Evolutionary conservation across 2,888 invertebrate species (phyloP).

Genomic region (Papilio elwesi): DNA sequence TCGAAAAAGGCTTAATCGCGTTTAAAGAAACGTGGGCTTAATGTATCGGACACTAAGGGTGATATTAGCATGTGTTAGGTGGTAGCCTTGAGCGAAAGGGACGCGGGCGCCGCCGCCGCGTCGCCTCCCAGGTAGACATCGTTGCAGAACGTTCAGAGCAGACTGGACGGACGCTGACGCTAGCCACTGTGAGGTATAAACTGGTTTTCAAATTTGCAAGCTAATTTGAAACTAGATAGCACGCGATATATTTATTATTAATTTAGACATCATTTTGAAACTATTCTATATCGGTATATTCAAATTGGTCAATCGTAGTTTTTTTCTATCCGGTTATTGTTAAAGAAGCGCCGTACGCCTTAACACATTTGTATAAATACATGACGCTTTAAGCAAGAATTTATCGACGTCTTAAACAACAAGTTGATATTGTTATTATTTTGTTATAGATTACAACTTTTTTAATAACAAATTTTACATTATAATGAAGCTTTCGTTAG

Average conservation of each 20-base stretch:
- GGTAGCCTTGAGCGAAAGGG: constrained; percentile 78
- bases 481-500: too few species aligned
- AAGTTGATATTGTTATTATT: too few species aligned
- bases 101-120: constrained; percentile 62
- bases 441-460: too few species aligned
- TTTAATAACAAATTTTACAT: too few species aligned
- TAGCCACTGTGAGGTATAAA: constrained; percentile 22
- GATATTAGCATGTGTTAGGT: constrained; percentile 51
- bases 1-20: constrained; percentile 52
- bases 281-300: background rate
- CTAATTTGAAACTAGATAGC: constrained; percentile 14
- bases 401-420: too few species aligned
- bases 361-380: too few species aligned
- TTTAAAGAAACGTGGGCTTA: constrained; percentile 45
- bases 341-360: too few species aligned
- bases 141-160: constrained; percentile 55
- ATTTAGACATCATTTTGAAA: constrained; percentile 6
- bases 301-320: too few species aligned
- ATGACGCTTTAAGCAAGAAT: too few species aligned
- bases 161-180: constrained; percentile 41
- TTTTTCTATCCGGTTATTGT: too few species aligned
- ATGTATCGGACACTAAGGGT: constrained; percentile 47
- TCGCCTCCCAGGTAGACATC: constrained; percentile 71
- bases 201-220: constrained; percentile 40
- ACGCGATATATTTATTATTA: constrained; percentile 3